These are phyloP conservation scores for Drosophila obscura DNA, from an alignment of 1,140 invertebrate genomes.

Conservation along the genomic window DNA sequence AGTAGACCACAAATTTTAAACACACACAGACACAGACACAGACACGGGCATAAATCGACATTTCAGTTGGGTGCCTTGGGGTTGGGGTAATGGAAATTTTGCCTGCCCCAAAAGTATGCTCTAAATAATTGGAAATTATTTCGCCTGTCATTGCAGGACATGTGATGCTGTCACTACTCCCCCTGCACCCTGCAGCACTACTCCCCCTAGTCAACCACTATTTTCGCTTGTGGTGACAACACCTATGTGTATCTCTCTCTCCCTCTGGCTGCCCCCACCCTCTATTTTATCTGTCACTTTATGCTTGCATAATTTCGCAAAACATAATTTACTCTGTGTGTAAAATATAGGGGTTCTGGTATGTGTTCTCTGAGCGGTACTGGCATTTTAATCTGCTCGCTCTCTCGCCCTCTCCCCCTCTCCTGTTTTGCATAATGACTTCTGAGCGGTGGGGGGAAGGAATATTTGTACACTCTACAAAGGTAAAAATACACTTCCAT, in stretches of 20 bases:
- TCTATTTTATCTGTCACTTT: constrained; percentile 42
- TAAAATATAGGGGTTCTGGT: constrained; percentile 34
- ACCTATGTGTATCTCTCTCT: constrained; percentile 16
- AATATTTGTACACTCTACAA: constrained; percentile 8
- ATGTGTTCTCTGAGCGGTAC: constrained; percentile 1
- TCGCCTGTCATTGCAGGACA: constrained; percentile 53
- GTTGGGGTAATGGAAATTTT: constrained; percentile 25
- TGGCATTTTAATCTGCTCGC: constrained; percentile 60
- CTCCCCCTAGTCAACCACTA: not conserved
- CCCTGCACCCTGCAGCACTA: not conserved
- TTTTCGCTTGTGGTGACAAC: constrained; percentile 14
- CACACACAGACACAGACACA: constrained; percentile 24
- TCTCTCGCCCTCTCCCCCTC: not conserved
- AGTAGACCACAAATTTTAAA: constrained; percentile 65
- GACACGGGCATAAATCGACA: not conserved
- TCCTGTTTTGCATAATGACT: constrained; percentile 68
- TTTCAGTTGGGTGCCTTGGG: not conserved
- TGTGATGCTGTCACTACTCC: constrained; percentile 22
- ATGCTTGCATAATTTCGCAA: constrained; percentile 45
- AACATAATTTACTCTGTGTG: constrained; percentile 57
- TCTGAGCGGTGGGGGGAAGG: constrained; percentile 9
- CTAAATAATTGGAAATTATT: constrained; percentile 77
- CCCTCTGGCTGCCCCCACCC: not conserved
- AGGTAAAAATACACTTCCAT: constrained; percentile 24
- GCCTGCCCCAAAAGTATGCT: constrained; percentile 59